Conservation (phyloP, 2,888 invertebrate genomes). For the Gortyna flavago region DNA sequence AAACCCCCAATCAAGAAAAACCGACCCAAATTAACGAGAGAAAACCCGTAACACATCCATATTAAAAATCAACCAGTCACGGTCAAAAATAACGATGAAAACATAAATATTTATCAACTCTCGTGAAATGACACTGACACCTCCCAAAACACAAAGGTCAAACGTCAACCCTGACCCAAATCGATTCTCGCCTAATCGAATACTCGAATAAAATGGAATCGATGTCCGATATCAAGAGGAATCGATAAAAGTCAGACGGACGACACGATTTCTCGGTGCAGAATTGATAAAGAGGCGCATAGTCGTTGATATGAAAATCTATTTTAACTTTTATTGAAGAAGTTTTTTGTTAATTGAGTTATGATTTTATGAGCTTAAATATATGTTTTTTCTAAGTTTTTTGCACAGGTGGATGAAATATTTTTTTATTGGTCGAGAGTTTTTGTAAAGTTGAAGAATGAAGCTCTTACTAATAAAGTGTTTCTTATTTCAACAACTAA, state of each 20-base stretch:
- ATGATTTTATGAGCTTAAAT: constrained; percentile 22
- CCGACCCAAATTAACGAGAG: constrained; percentile 1
- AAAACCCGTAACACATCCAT: not conserved
- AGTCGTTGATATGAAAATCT: constrained; percentile 21
- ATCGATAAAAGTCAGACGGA: constrained; percentile 60
- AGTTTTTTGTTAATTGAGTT: constrained; percentile 10
- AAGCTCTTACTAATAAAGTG: not conserved
- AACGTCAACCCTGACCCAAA: constrained; percentile 60
- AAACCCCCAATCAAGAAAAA: constrained; percentile 1
- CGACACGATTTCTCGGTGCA: constrained; percentile 55
- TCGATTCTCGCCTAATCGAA: constrained; percentile 60
- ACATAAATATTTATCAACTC: constrained; percentile 50
- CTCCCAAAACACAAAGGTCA: constrained; percentile 50
- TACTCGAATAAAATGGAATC: constrained; percentile 60
- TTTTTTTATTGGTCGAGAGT: not conserved
- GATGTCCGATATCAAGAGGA: constrained; percentile 59
- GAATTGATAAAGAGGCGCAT: constrained; percentile 48
- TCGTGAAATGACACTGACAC: constrained; percentile 48
- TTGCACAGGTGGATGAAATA: not conserved
- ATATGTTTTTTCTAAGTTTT: not conserved
- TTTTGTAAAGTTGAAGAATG: not conserved
- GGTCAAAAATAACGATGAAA: constrained; percentile 39
- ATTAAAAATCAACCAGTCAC: constrained; percentile 23
- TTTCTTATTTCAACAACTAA: not conserved
- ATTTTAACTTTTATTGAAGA: constrained; percentile 26